Percentiles rank a stretch among this genome's conserved stretches.
phyloP scores from a whole-genome alignment of 2,797 vertebrate species.

The Pangasius larnaudii region DNA sequence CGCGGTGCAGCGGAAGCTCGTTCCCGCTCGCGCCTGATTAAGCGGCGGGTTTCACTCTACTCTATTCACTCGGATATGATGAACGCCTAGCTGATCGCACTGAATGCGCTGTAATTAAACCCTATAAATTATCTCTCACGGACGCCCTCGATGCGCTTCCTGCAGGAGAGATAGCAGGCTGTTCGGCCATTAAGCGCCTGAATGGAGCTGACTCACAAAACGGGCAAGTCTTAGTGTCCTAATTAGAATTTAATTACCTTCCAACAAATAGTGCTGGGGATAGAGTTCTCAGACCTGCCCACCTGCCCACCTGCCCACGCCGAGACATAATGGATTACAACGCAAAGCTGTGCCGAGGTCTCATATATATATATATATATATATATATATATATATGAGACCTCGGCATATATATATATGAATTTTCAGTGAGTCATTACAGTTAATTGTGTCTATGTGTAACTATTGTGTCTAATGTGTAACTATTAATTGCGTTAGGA shows the following conservation, averaged over 20 bases:
- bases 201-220: conserved; percentile 81
- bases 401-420: too few relatives aligned
- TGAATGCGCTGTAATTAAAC: conserved; percentile 92
- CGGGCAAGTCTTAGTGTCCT: conserved; percentile 74
- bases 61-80: conserved; percentile 86
- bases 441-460: too few relatives aligned
- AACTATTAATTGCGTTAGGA: neutral
- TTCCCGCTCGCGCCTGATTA: conserved; percentile 83
- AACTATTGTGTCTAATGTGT: neutral
- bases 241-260: conserved; percentile 90
- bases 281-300: conserved; percentile 82
- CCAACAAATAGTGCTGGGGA: conserved; percentile 79
- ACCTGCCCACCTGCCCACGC: conserved; percentile 28
- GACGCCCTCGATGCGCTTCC: conserved; percentile 80
- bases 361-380: neutral
- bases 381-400: too few relatives aligned
- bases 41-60: conserved; percentile 72
- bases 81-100: conserved; percentile 87
- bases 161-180: conserved; percentile 86
- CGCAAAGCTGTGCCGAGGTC: neutral
- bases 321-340: conserved; percentile 54
- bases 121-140: conserved; percentile 89
- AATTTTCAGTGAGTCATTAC: neutral
- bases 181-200: conserved; percentile 81
- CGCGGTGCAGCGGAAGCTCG: conserved; percentile 19